Base-by-base conservation (phyloP, 2,888 invertebrate species). In the Hypena proboscidalis region DNA sequence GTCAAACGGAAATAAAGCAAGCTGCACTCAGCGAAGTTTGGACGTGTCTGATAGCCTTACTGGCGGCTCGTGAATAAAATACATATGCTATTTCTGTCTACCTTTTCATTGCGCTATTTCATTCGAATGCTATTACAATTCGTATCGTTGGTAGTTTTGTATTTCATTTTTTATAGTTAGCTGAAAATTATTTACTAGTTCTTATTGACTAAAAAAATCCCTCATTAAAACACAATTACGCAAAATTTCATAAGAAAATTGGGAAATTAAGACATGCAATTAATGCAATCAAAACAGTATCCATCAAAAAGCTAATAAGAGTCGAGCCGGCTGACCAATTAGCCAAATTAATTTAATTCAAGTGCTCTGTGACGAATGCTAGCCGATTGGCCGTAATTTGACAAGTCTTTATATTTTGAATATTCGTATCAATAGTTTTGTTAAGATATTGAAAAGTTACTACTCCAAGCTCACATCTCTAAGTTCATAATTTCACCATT, bases 1-100 rank as follows among this genome's bases (percentile, higher is more conserved):
- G 83, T 88, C 88, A 80, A 85, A 85, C 87, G 87, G 86, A 89
- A 88, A 88, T 88, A 89, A 86, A 87, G 82, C 85, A 78, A 75
- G 74, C 83, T 85, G 84, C 83, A 84, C 85, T 86, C 84, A 80
- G 72, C 79, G 71, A 82, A 89, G 76, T 88, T 88, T 83, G 83
- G 84, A 87, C 88, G 82, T 82, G 85, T 85, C 86, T 83, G 83
- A 85, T 83, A 82, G 84, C 78, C 80, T 72, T 71, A 72, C 78
- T 76, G 80, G 78, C 79, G 76, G 81, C 79, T 83, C 71, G 69
- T 86, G 85, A 86, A 86, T 86, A 83, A 86, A 83, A 84, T 84
- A 83, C 72, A 77, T n/a, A n/a, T 60, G 69, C 74, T 74, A 79
- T 81, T 82, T 74, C 67, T 70, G 74, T 63, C 45, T 63, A 67